These are phyloP conservation scores for Paraplagusia blochii DNA, from an alignment of 2,113 vertebrate species.

Conservation along the genomic window DNA sequence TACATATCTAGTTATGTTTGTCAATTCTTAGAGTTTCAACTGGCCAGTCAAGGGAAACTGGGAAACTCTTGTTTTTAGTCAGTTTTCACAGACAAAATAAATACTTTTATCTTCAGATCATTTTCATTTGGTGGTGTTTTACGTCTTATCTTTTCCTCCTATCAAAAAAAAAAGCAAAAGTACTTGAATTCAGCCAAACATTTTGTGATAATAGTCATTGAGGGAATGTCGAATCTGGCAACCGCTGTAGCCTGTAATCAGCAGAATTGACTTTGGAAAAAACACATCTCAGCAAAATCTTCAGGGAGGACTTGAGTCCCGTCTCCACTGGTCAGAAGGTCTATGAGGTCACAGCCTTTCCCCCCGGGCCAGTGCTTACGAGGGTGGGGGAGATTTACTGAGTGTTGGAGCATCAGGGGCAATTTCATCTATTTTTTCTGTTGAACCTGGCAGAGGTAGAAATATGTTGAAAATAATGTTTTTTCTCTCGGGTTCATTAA, in stretches of 20 bases:
- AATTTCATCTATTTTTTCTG: slow-evolving; percentile 43
- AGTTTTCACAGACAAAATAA: too few relatives aligned
- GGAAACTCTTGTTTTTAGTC: too few relatives aligned
- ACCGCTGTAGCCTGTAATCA: slow-evolving; percentile 28
- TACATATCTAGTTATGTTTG: too few relatives aligned
- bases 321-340: slow-evolving; percentile 12
- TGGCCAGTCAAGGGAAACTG: too few relatives aligned
- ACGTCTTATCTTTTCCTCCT: too few relatives aligned
- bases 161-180: too few relatives aligned
- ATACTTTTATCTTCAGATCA: too few relatives aligned
- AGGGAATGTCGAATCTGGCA: slow-evolving; percentile 19
- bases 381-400: slow-evolving; percentile 43
- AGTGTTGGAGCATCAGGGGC: slow-evolving; percentile 39
- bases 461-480: slow-evolving; percentile 27
- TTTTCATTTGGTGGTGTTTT: too few relatives aligned
- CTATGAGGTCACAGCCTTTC: slow-evolving; percentile 51
- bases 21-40: too few relatives aligned
- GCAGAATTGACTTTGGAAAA: slow-evolving; percentile 41
- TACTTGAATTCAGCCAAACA: too few relatives aligned
- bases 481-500: slow-evolving; percentile 28
- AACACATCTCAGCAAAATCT: slow-evolving; percentile 39
- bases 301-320: slow-evolving; percentile 30
- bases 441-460: slow-evolving; percentile 14
- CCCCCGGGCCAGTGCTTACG: slow-evolving; percentile 43
- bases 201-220: too few relatives aligned